Percentiles rank a stretch among this genome's conserved stretches.
phyloP scores from a whole-genome alignment of 2,113 vertebrate species.

The Gnathonemus echidnorhynchus region DNA sequence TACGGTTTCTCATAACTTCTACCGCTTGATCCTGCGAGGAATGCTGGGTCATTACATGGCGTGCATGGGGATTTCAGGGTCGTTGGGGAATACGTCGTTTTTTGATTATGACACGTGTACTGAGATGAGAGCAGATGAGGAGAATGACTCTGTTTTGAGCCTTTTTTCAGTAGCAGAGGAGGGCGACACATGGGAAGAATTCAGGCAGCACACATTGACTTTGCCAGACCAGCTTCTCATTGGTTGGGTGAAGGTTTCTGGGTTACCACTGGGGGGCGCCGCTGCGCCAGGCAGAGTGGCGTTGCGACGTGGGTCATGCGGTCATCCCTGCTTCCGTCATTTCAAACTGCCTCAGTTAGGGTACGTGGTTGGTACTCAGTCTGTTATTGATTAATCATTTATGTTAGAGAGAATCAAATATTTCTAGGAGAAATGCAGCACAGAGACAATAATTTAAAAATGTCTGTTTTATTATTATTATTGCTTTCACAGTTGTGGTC shows the following conservation, averaged over 20 bases:
- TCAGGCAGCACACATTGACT: slow-evolving; percentile 13
- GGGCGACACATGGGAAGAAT: slow-evolving; percentile 12
- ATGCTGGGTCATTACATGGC: background rate
- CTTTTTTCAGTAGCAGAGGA: background rate
- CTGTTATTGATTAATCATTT: background rate
- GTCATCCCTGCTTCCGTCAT: background rate
- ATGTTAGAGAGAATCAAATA: background rate
- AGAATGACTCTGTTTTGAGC: background rate
- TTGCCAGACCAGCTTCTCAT: slow-evolving; percentile 24
- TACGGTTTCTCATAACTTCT: background rate
- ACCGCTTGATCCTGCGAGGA: background rate
- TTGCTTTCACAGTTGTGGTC: background rate
- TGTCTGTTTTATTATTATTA: background rate
- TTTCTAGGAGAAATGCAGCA: slow-evolving; percentile 14
- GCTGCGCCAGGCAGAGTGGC: background rate
- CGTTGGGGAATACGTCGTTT: background rate
- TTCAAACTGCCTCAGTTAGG: background rate
- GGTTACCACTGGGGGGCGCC: slow-evolving; percentile 34
- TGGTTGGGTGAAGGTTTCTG: slow-evolving; percentile 38
- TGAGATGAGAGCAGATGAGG: background rate
- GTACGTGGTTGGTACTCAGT: background rate
- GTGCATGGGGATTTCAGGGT: background rate
- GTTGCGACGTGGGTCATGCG: background rate
- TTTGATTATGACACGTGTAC: background rate
- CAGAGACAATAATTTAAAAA: slow-evolving; percentile 8